Base-by-base conservation (phyloP, 2,113 vertebrate species). In the Periophthalmodon schlosseri region DNA sequence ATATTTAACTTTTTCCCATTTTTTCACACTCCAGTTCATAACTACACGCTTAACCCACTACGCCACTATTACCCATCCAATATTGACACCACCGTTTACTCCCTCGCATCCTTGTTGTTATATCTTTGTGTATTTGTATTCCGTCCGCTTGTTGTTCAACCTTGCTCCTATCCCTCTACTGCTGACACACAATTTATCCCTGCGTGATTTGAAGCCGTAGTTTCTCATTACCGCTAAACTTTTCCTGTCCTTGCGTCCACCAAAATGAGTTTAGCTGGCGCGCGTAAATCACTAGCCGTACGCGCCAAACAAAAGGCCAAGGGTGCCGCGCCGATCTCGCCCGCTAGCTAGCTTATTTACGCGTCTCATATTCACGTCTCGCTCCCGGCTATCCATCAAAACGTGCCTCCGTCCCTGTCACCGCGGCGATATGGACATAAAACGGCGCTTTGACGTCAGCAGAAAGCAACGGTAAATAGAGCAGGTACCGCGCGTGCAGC, bases 151-250 rank as follows among this genome's bases (percentile, higher is more conserved):
- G 57, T 60, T 60, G 57, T 60, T 28, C 57, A 60, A 60, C 57
- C 57, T 60, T 60, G 57, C 23, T 60, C 23, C 57, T 28, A 24
- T 24, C 57, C 57, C 57, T 24, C 57, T n/a, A 4, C 57, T 23
- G 57, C 57, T 60, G 57, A 60, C 57, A 60, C 57, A 13, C 57
- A 23, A 60, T 60, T 24, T 60, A 24, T 28, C 13, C 14, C 57
- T 3, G 11, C n/a, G 21, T 60, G 57, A 60, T 60, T 60, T 60
- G 57, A 24, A 15, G 57, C 57, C 57, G 57, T 14, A 7, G 57
- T 60, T 60, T 60, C 57, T 60, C 57, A 60, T 60, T 60, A 60
- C 57, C 23, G 57, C 57, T 15, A 60, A 60, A 60, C 57, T 60
- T 60, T 60, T 60, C 57, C 57, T 24, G 57, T 60, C 57, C 57